A percentile compares a stretch with the other conserved stretches of the same genome.
These are phyloP conservation scores for Perodicticus potto DNA, from an alignment of 2,797 vertebrate genomes.

Conservation along the genomic window DNA sequence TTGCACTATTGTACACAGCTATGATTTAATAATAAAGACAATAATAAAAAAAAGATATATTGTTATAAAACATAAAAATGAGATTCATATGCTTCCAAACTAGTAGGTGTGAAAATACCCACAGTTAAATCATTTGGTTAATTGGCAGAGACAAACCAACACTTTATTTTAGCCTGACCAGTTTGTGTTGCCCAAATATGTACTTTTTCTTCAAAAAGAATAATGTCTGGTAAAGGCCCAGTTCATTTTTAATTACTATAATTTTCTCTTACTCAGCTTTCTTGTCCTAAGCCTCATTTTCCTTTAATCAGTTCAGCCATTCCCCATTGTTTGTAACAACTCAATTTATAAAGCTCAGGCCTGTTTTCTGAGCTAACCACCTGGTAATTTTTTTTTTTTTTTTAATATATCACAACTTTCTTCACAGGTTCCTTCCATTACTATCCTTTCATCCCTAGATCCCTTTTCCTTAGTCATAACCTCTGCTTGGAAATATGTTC, in stretches of 20 bases:
- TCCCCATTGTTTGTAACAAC: not conserved
- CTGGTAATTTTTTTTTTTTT: not conserved
- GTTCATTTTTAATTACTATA: conserved; percentile 21
- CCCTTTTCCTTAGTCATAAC: not conserved
- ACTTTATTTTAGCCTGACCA: conserved; percentile 32
- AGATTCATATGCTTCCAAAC: not conserved
- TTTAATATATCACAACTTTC: not conserved
- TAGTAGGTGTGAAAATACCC: not conserved
- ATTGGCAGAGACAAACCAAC: not conserved
- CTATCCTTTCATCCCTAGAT: not conserved
- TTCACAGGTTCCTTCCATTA: not conserved
- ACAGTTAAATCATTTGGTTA: conserved; percentile 48
- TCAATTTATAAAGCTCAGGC: not conserved
- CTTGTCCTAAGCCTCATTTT: conserved; percentile 34
- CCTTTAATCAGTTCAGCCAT: conserved; percentile 39
- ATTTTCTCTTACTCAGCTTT: conserved; percentile 66
- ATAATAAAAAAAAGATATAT: no score
- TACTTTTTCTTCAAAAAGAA: conserved; percentile 53
- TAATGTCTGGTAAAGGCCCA: not conserved
- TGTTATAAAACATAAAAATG: not conserved
- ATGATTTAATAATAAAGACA: no score
- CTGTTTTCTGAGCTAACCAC: not conserved
- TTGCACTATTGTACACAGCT: no score
- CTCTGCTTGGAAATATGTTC: not conserved
- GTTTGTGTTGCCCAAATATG: conserved; percentile 11